Base-by-base conservation (phyloP, 2,797 vertebrate genomes). In the Sebastes aleutianus region DNA sequence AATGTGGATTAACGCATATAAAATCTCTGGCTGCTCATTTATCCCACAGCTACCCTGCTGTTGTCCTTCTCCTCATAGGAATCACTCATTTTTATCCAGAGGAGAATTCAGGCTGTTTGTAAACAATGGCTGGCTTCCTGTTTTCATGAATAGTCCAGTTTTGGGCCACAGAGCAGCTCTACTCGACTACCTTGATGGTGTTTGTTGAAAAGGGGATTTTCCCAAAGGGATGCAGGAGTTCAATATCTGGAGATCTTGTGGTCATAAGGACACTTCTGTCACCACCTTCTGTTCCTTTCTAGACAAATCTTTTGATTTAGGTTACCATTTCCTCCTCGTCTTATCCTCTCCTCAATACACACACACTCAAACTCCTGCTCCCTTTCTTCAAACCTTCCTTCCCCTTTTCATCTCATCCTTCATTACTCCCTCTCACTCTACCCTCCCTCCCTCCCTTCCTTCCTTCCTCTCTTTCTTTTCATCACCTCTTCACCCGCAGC, bases 121-220 rank as follows among this genome's bases (percentile, higher is more conserved):
- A 20, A 74, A 43, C 43, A 78, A 57, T 65, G 27, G 43, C 63
- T 54, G 50, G n/a, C 29, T 73, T 78, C 50, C 22, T 47, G 13
- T 70, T 74, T 74, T 57, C 32, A 32, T 69, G 14, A 81, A 71
- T 50, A 63, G 8, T 36, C 39, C 2, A 3, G 10, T 29, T 64
- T 76, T 53, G 76, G 24, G 61, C 26, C 6, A 27, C 43, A 77
- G 32, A 78, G 31, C 27, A 58, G 39, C 56, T 82, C 36, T 8
- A 54, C 29, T 62, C 1, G 1, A 24, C 39, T n/a, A 74, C 62
- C n/a, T 85, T 67, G 32, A 76, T 73, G 54, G 5, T 66, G 54
- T 79, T 80, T 80, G 22, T 67, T 76, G 50, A 82, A 63, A 78
- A 9, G 2, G 26, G 16, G 27, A 10, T 72, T 84, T 88, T 76